Conservation (phyloP, 2,797 vertebrate genomes). For the Microctenopoma steveboyesi region DNA sequence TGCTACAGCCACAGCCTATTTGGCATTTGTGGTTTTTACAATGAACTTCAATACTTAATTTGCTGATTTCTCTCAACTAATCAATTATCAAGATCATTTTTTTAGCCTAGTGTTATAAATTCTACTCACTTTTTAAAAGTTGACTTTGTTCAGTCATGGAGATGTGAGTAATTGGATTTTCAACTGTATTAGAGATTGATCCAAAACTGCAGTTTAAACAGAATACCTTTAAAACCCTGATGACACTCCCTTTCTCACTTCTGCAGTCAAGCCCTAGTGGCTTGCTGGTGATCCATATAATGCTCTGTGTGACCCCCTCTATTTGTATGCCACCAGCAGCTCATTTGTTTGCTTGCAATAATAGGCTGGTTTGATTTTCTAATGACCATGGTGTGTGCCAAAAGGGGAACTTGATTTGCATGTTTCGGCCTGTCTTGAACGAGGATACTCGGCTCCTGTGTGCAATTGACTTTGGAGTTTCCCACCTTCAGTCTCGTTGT, state of each 20-base stretch:
- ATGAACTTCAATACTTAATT: background rate
- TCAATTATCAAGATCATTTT: background rate
- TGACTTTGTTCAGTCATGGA: background rate
- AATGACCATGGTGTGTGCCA: slow-evolving; percentile 40
- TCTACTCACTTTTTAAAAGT: background rate
- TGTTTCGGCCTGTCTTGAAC: slow-evolving; percentile 35
- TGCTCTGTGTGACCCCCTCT: slow-evolving; percentile 31
- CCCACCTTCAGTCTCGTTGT: background rate
- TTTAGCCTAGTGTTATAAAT: background rate
- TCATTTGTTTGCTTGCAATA: slow-evolving; percentile 46
- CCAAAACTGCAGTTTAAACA: slow-evolving; percentile 10
- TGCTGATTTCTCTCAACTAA: background rate
- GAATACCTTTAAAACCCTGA: slow-evolving; percentile 2
- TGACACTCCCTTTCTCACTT: background rate
- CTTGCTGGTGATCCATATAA: slow-evolving; percentile 40
- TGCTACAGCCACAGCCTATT: background rate
- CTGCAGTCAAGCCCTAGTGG: background rate
- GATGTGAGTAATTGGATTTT: background rate
- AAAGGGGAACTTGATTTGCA: slow-evolving; percentile 46
- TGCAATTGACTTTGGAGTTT: slow-evolving; percentile 37
- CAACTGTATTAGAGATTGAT: slow-evolving; percentile 12
- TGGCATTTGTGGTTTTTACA: background rate
- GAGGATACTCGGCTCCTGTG: slow-evolving; percentile 13
- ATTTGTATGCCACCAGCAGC: slow-evolving; percentile 2
- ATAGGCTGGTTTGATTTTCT: slow-evolving; percentile 50